A percentile compares a stretch with the other conserved stretches of the same genome.
Conservation (phyloP, 2,797 vertebrate species). For the Mus caroli region DNA sequence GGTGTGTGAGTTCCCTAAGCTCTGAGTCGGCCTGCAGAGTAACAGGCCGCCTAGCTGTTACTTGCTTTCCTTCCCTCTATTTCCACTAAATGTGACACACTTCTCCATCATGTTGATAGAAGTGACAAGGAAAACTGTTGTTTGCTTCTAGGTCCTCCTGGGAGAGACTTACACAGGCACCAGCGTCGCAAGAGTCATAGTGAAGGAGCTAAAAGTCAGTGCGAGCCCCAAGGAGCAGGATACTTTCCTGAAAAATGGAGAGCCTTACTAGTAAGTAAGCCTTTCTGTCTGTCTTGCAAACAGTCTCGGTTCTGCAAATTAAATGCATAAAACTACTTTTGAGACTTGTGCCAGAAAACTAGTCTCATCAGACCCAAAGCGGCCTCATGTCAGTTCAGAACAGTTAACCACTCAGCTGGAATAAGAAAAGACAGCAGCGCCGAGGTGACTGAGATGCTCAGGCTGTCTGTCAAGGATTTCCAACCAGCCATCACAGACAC, state of each 20-base stretch:
- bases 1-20: conserved; percentile 82
- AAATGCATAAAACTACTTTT: conserved; percentile 23
- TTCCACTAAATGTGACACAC: conserved; percentile 88
- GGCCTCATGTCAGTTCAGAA: neutral
- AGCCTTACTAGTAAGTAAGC: conserved; percentile 95
- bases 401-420: neutral
- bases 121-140: conserved; percentile 13
- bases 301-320: neutral
- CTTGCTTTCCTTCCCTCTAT: conserved; percentile 84
- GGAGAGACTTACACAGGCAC: conserved; percentile 97
- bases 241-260: conserved; percentile 95
- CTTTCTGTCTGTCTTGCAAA: neutral
- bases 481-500: too few species aligned
- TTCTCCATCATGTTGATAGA: conserved; percentile 86
- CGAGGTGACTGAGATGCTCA: neutral
- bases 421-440: neutral
- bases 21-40: conserved; percentile 69
- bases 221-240: conserved; percentile 96
- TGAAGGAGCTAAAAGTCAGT: conserved; percentile 97
- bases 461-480: neutral
- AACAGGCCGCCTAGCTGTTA: conserved; percentile 84
- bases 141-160: conserved; percentile 93
- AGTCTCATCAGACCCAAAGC: neutral
- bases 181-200: conserved; percentile 94
- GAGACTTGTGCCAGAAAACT: neutral